Evolutionary conservation across 2,888 invertebrate genomes (phyloP).

Genomic region (Xestia sexstrigata): DNA sequence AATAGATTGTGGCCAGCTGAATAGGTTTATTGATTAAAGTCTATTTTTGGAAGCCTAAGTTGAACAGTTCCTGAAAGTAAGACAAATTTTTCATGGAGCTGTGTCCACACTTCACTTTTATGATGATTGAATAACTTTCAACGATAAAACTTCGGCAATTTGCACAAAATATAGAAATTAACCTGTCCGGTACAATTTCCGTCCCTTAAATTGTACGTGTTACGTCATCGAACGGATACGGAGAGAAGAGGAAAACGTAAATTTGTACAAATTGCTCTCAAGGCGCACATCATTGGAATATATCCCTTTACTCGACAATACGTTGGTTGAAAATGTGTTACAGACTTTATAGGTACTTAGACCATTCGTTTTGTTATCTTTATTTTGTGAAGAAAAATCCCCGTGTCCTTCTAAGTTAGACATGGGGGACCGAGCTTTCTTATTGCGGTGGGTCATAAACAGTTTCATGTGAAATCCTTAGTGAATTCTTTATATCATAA

Average conservation of each 20-base stretch:
- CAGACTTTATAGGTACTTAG: slow-evolving; percentile 11
- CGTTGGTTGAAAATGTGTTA: slow-evolving; percentile 41
- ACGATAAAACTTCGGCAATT: slow-evolving; percentile 30
- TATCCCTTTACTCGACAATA: slow-evolving; percentile 47
- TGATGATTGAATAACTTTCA: slow-evolving; percentile 30
- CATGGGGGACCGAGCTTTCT: not conserved
- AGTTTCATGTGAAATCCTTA: not conserved
- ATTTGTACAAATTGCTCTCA: slow-evolving; percentile 66
- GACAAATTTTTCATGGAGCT: not conserved
- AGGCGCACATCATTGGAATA: slow-evolving; percentile 59
- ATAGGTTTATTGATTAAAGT: not conserved
- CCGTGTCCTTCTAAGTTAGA: not conserved
- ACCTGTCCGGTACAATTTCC: slow-evolving; percentile 40
- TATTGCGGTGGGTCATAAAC: not conserved
- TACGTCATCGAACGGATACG: slow-evolving; percentile 37
- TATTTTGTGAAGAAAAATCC: slow-evolving; percentile 11
- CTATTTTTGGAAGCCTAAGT: not conserved
- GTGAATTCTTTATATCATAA: no score
- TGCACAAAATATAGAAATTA: slow-evolving; percentile 40
- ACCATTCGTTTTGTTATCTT: not conserved
- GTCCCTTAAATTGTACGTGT: slow-evolving; percentile 49
- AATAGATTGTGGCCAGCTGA: not conserved
- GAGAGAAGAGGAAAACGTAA: slow-evolving; percentile 54
- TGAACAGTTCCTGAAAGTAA: not conserved
- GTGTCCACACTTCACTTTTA: not conserved